phyloP scores from a whole-genome alignment of 2,113 vertebrate genomes.

The Oryzias melastigma region DNA sequence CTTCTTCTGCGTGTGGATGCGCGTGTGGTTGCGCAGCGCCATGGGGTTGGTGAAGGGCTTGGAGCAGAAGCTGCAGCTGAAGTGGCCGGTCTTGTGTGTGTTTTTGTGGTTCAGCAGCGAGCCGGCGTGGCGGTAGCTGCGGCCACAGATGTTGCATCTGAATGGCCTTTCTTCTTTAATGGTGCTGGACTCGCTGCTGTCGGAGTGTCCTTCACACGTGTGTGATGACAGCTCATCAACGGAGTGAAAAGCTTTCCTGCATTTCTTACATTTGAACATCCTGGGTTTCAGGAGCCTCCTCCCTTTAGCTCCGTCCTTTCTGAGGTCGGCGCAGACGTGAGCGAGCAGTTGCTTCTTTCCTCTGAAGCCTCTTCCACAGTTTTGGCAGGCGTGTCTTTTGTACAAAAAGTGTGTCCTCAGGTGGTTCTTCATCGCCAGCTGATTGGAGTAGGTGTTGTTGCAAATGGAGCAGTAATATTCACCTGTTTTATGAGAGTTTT shows the following conservation, averaged over 20 bases:
- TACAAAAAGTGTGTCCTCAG: conserved; percentile 84
- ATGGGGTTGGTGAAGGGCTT: conserved; percentile 80
- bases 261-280: conserved; percentile 63
- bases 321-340: conserved; percentile 72
- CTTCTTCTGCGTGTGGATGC: conserved; percentile 80
- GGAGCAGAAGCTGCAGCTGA: conserved; percentile 79
- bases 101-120: conserved; percentile 80
- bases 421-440: conserved; percentile 88
- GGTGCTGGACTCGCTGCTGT: conserved; percentile 7
- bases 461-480: conserved; percentile 86
- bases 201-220: conserved; percentile 40
- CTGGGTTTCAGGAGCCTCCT: conserved; percentile 44
- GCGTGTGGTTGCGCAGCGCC: conserved; percentile 78
- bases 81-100: conserved; percentile 78
- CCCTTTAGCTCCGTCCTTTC: conserved; percentile 38
- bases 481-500: conserved; percentile 87
- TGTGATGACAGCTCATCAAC: conserved; percentile 60
- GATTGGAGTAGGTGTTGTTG: conserved; percentile 86
- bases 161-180: conserved; percentile 72
- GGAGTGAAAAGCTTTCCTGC: conserved; percentile 58
- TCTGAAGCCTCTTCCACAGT: conserved; percentile 84
- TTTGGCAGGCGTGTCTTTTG: conserved; percentile 79
- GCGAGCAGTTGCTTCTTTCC: conserved; percentile 81
- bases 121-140: conserved; percentile 78
- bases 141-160: conserved; percentile 77